phyloP scores from a whole-genome alignment of 2,113 vertebrate genomes.

The Abramis brama region DNA sequence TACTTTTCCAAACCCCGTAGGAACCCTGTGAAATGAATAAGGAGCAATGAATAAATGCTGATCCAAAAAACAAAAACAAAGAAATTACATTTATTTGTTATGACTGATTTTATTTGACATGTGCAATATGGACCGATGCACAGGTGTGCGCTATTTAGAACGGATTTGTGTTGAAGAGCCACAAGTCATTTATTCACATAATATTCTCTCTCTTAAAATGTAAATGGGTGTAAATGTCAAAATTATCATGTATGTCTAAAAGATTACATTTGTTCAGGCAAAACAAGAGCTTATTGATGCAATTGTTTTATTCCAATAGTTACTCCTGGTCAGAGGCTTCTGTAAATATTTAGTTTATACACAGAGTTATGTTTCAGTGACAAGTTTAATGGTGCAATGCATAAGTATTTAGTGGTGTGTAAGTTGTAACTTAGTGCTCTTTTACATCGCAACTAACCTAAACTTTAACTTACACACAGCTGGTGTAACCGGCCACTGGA shows the following conservation, averaged over 20 bases:
- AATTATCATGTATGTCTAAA: background rate
- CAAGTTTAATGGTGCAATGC: background rate
- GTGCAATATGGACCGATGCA: too few relatives aligned
- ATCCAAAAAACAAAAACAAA: background rate
- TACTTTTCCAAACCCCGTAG: too few relatives aligned
- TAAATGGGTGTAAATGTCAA: background rate
- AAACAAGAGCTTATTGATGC: background rate
- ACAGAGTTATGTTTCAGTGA: background rate
- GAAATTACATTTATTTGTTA: background rate
- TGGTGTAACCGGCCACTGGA: background rate
- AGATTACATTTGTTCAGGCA: background rate
- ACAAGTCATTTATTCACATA: background rate
- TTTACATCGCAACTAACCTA: background rate
- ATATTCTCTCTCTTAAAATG: background rate
- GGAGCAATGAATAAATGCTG: background rate
- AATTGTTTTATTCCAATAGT: background rate
- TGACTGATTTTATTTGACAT: background rate
- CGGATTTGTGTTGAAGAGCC: background rate
- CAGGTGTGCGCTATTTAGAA: too few relatives aligned
- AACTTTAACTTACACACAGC: background rate
- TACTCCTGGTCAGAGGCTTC: background rate
- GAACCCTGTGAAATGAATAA: too few relatives aligned
- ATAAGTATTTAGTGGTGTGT: background rate
- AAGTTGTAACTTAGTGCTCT: background rate
- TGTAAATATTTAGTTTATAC: background rate